Evolutionary conservation across 1,140 invertebrate species (phyloP).

Genomic region (Papilio dardanus): DNA sequence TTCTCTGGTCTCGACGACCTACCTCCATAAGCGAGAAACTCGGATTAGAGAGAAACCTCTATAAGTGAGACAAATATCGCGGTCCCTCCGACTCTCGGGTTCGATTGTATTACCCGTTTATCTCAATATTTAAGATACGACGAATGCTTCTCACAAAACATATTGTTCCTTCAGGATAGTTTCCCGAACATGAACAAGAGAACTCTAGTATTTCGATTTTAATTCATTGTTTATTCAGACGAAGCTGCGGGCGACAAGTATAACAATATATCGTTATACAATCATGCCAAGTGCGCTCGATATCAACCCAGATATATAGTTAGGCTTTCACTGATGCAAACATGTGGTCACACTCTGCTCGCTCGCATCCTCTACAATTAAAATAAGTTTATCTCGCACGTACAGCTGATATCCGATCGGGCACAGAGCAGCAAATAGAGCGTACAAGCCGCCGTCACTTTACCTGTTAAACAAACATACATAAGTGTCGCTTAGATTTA

Average conservation of each 20-base stretch:
- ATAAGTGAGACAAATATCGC: too few relatives aligned
- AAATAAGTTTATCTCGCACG: slow-evolving; percentile 29
- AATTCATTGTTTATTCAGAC: neutral
- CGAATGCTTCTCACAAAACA: too few relatives aligned
- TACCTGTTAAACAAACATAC: slow-evolving; percentile 5
- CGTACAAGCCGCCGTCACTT: neutral
- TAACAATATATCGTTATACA: slow-evolving; percentile 17
- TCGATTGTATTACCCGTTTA: too few relatives aligned
- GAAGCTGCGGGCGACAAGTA: neutral
- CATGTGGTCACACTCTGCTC: slow-evolving; percentile 36
- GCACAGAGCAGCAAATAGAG: slow-evolving; percentile 19
- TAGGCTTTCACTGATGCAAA: slow-evolving; percentile 36
- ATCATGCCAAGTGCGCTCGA: slow-evolving; percentile 28
- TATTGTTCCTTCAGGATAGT: too few relatives aligned
- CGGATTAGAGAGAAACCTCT: too few relatives aligned
- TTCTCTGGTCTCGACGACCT: too few relatives aligned
- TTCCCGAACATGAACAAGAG: too few relatives aligned
- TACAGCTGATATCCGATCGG: slow-evolving; percentile 24
- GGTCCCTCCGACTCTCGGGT: too few relatives aligned
- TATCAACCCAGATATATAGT: slow-evolving; percentile 35
- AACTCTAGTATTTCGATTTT: neutral
- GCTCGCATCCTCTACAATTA: slow-evolving; percentile 27
- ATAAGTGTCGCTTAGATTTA: neutral
- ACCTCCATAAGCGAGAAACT: too few relatives aligned
- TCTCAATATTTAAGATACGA: too few relatives aligned